Percentiles rank a stretch among this genome's conserved stretches.
Conservation (phyloP, 2,888 invertebrate genomes). For the Idaea aversata region DNA sequence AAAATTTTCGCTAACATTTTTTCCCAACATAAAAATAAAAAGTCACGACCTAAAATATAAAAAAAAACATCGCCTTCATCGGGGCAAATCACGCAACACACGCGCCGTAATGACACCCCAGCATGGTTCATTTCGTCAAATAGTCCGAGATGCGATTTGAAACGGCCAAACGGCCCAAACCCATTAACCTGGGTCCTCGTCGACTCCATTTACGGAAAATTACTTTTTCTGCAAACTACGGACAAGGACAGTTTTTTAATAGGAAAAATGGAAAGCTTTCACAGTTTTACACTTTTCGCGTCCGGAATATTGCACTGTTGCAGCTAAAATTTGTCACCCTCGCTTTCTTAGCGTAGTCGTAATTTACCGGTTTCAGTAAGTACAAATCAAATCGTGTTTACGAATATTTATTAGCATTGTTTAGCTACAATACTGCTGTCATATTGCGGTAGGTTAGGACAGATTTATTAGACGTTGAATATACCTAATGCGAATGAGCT, state of each 20-base stretch:
- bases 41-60: constrained; percentile 8
- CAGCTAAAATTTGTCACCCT: constrained; percentile 20
- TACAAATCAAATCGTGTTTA: neutral
- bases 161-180: constrained; percentile 15
- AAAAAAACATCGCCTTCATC: constrained; percentile 9
- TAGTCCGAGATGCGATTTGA: constrained; percentile 19
- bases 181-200: constrained; percentile 7
- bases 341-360: constrained; percentile 1
- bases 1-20: neutral
- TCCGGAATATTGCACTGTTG: constrained; percentile 17
- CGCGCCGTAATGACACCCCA: constrained; percentile 16
- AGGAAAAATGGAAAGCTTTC: constrained; percentile 31
- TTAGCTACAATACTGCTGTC: neutral
- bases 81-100: constrained; percentile 13
- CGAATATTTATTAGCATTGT: neutral
- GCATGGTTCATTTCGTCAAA: constrained; percentile 19
- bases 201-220: constrained; percentile 47
- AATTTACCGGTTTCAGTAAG: neutral
- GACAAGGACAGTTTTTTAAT: constrained; percentile 35
- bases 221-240: constrained; percentile 45
- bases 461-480: neutral
- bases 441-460: neutral
- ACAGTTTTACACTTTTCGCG: constrained; percentile 16
- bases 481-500: neutral
- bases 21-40: constrained; percentile 12